Conservation (phyloP, 2,113 vertebrate species). For the Brachyistius frenatus region DNA sequence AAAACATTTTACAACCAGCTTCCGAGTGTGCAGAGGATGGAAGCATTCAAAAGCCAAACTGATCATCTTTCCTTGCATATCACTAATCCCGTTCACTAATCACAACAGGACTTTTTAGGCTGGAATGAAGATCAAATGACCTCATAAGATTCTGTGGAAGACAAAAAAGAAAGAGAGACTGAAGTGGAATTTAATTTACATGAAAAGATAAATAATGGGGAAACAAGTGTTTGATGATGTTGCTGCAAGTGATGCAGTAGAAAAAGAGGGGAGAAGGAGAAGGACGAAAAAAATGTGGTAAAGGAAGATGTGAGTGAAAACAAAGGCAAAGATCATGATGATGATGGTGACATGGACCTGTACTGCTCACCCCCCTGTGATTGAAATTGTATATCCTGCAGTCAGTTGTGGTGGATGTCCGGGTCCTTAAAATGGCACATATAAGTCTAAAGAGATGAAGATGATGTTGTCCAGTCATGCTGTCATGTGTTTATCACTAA, state of each 20-base stretch:
- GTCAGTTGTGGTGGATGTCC: constrained; percentile 21
- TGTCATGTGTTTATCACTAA: constrained; percentile 42
- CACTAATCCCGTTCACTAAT: not conserved
- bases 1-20: too few relatives aligned
- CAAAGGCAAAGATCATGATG: not conserved
- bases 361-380: not conserved
- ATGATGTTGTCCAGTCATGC: constrained; percentile 32
- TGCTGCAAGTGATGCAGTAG: not conserved
- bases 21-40: too few relatives aligned
- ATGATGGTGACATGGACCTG: not conserved
- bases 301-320: not conserved
- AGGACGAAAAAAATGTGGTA: too few relatives aligned
- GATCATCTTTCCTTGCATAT: too few relatives aligned
- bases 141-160: not conserved
- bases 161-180: not conserved
- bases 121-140: too few relatives aligned
- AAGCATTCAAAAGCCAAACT: too few relatives aligned
- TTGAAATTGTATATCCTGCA: not conserved
- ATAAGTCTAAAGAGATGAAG: not conserved
- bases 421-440: not conserved
- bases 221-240: not conserved
- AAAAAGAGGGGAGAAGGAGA: not conserved
- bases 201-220: not conserved
- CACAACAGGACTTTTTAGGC: not conserved
- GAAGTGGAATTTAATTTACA: not conserved